These are phyloP conservation scores for Drosophila paramelanica DNA, from an alignment of 2,888 invertebrate genomes.

Conservation along the genomic window DNA sequence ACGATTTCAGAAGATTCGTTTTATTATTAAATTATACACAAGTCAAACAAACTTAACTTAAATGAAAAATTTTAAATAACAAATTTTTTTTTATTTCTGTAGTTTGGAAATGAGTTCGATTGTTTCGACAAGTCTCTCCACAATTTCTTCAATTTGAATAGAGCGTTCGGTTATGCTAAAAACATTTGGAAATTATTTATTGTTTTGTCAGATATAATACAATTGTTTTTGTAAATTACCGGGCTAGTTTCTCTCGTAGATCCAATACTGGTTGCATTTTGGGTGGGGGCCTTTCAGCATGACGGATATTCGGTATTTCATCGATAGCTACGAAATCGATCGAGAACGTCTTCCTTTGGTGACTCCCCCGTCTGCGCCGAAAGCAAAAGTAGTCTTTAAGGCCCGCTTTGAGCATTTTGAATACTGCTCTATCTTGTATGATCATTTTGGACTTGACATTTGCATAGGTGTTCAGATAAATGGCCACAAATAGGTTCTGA, in stretches of 20 bases:
- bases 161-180: conserved; percentile 9
- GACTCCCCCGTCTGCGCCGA: background rate
- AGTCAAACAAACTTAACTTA: background rate
- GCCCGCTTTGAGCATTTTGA: conserved; percentile 7
- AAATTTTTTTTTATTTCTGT: conserved; percentile 2
- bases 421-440: conserved; percentile 14
- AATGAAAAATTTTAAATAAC: background rate
- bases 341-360: too few relatives aligned
- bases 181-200: background rate
- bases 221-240: conserved; percentile 2
- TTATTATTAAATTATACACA: too few relatives aligned
- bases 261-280: background rate
- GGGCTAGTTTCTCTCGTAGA: conserved; percentile 21
- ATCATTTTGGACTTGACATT: conserved; percentile 5
- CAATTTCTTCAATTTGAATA: conserved; percentile 5
- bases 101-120: conserved; percentile 17
- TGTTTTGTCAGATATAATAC: too few relatives aligned
- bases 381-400: conserved; percentile 8
- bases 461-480: conserved; percentile 16
- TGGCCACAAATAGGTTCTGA: conserved; percentile 38
- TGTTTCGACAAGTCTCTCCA: conserved; percentile 10
- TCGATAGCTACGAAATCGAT: too few relatives aligned
- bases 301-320: too few relatives aligned
- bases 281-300: too few relatives aligned
- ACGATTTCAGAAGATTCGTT: too few relatives aligned